Evolutionary conservation across 2,797 vertebrate species (phyloP).

Genomic region (Ptychadena robeensis): DNA sequence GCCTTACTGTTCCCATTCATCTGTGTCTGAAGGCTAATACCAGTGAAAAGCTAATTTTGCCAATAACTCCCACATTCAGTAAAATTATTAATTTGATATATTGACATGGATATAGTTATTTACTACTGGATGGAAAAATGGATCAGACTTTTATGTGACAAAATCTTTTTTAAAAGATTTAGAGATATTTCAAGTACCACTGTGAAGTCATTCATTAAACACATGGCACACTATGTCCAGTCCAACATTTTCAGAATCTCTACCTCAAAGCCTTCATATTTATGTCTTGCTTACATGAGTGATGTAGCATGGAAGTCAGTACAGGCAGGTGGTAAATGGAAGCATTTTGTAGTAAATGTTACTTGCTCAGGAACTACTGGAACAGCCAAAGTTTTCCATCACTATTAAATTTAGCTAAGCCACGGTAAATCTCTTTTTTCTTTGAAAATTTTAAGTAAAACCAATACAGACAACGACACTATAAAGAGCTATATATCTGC

Average conservation of each 20-base stretch:
- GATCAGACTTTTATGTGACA: conserved; percentile 14
- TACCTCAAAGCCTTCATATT: conserved; percentile 8
- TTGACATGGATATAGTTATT: conserved; percentile 13
- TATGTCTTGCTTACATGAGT: background rate
- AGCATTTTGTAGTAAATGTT: background rate
- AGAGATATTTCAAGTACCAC: conserved; percentile 6
- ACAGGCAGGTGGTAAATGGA: background rate
- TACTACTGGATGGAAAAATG: background rate
- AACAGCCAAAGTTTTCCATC: conserved; percentile 3
- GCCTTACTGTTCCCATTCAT: background rate
- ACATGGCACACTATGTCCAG: background rate
- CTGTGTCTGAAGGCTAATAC: conserved; percentile 8
- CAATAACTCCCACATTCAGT: background rate
- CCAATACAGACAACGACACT: background rate
- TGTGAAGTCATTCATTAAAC: conserved; percentile 22
- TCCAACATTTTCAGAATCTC: conserved; percentile 6
- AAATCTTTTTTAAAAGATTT: conserved; percentile 11
- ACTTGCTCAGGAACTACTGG: background rate
- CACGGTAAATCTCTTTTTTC: too few relatives aligned
- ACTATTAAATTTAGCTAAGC: background rate
- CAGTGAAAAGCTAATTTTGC: conserved; percentile 5
- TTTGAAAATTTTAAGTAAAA: background rate
- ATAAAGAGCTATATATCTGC: too few relatives aligned
- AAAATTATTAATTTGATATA: background rate
- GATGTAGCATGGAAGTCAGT: background rate